These are phyloP conservation scores for Thunnus albacares DNA, from an alignment of 2,797 vertebrate genomes.

Conservation along the genomic window DNA sequence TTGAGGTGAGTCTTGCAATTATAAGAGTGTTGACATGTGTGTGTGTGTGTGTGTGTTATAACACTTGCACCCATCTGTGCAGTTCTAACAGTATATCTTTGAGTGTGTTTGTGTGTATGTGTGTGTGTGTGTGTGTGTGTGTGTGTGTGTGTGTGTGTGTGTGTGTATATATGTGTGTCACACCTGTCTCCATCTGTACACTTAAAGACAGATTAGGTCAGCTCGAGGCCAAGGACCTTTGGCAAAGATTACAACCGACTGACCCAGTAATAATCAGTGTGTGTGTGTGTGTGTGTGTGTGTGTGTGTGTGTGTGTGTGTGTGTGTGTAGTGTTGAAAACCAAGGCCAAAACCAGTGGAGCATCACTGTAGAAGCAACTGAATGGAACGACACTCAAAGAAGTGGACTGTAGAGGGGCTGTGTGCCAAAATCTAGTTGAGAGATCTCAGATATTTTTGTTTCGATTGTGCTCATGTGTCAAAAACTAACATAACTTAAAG, in stretches of 20 bases:
- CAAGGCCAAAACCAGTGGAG: conserved; percentile 38
- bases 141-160: conserved; percentile 13
- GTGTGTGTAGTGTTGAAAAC: conserved; percentile 25
- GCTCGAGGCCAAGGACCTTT: conserved; percentile 63
- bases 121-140: conserved; percentile 22
- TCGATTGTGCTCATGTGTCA: not conserved
- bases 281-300: conserved; percentile 31
- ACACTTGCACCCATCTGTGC: conserved; percentile 46
- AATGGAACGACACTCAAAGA: conserved; percentile 6
- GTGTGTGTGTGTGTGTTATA: conserved; percentile 29
- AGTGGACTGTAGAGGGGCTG: conserved; percentile 11
- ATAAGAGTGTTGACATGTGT: conserved; percentile 38
- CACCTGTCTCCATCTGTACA: conserved; percentile 72
- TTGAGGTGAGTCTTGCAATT: conserved; percentile 59
- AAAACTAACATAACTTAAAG: too few relatives aligned
- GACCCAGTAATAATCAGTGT: conserved; percentile 67
- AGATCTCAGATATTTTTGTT: not conserved
- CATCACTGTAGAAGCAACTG: conserved; percentile 20
- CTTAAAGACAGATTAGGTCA: conserved; percentile 77
- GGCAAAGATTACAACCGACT: conserved; percentile 59
- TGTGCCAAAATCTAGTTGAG: not conserved
- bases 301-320: conserved; percentile 18
- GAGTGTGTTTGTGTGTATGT: conserved; percentile 18
- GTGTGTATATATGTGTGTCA: conserved; percentile 56
- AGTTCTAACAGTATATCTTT: conserved; percentile 30